Conservation (phyloP, 2,797 vertebrate genomes). For the Poecilia picta region DNA sequence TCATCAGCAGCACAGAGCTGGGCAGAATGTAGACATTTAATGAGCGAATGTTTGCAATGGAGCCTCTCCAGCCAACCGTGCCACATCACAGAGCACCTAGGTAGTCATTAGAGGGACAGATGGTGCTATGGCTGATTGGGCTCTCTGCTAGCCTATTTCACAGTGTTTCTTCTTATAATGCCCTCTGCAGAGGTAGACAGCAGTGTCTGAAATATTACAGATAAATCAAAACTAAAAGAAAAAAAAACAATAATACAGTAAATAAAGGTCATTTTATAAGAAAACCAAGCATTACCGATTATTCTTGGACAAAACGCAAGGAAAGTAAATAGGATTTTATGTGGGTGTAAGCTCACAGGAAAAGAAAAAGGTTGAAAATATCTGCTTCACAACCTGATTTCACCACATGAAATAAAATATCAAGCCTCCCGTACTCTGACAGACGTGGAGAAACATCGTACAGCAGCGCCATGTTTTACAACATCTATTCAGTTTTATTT, state of each 20-base stretch:
- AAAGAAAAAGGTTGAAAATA: constrained; percentile 9
- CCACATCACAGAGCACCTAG: constrained; percentile 70
- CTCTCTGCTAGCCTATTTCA: constrained; percentile 69
- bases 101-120: constrained; percentile 81
- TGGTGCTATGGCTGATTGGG: constrained; percentile 75
- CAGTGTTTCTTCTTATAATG: constrained; percentile 66
- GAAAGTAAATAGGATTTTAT: constrained; percentile 23
- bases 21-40: constrained; percentile 51
- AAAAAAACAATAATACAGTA: background rate
- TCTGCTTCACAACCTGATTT: constrained; percentile 28
- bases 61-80: constrained; percentile 65
- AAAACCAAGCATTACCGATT: background rate
- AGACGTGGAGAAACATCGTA: constrained; percentile 13
- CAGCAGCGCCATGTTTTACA: constrained; percentile 10
- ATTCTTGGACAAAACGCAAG: constrained; percentile 13
- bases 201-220: constrained; percentile 21
- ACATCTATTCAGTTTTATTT: constrained; percentile 27
- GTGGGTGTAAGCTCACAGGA: background rate
- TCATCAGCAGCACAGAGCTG: constrained; percentile 36
- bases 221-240: constrained; percentile 17
- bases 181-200: constrained; percentile 40
- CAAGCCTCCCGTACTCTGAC: background rate
- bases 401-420: constrained; percentile 10
- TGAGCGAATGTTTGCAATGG: constrained; percentile 58
- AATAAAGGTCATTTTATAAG: constrained; percentile 31